phyloP scores from a whole-genome alignment of 2,113 vertebrate genomes.

The Artemisiospiza belli region DNA sequence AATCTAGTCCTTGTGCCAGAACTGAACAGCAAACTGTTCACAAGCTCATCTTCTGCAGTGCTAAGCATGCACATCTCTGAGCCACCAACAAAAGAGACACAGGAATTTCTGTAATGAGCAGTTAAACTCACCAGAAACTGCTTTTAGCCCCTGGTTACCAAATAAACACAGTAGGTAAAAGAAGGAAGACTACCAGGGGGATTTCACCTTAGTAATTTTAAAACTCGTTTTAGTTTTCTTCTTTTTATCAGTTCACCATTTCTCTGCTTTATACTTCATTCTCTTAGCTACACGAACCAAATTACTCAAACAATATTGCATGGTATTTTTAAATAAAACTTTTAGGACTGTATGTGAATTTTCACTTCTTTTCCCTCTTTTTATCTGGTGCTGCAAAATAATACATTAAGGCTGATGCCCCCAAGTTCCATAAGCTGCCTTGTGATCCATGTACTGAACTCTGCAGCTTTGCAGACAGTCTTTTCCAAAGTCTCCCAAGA shows the following conservation, averaged over 20 bases:
- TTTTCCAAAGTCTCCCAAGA: not conserved
- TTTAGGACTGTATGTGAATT: not conserved
- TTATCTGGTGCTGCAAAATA: not conserved
- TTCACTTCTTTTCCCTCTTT: not conserved
- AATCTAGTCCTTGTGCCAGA: constrained; percentile 23
- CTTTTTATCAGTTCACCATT: not conserved
- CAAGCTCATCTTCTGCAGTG: not conserved
- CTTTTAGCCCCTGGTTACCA: not conserved
- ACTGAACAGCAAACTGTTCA: not conserved
- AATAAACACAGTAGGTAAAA: not conserved
- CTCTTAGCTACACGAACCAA: not conserved
- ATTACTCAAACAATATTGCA: not conserved
- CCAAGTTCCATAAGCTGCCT: not conserved
- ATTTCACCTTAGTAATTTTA: not conserved
- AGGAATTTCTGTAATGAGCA: not conserved
- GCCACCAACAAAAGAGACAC: not conserved
- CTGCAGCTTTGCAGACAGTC: not conserved
- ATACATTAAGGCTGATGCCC: not conserved
- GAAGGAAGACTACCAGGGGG: not conserved
- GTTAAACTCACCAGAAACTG: not conserved
- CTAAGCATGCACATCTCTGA: not conserved
- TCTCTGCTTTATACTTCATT: not conserved
- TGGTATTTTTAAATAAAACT: not conserved
- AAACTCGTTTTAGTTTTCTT: not conserved
- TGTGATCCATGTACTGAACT: not conserved